These are phyloP conservation scores for Glaucidium brasilianum DNA, from an alignment of 2,113 vertebrate genomes.

Conservation along the genomic window DNA sequence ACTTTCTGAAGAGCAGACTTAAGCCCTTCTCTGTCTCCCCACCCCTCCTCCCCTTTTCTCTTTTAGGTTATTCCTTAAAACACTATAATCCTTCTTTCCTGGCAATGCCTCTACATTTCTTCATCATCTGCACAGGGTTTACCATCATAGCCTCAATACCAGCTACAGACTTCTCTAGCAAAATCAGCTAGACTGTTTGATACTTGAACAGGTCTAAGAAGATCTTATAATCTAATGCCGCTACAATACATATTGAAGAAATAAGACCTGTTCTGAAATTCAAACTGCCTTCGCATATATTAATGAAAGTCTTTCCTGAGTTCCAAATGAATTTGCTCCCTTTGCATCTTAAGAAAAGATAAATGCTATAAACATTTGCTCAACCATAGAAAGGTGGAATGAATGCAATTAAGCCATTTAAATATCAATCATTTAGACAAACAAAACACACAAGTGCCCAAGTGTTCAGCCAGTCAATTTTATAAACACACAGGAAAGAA, in stretches of 20 bases:
- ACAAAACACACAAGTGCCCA: conserved; percentile 26
- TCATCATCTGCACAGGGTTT: neutral
- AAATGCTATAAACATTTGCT: neutral
- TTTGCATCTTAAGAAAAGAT: neutral
- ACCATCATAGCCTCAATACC: neutral
- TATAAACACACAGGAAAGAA: conserved; percentile 33
- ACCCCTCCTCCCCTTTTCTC: neutral
- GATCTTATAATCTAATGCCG: neutral
- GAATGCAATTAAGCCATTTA: conserved; percentile 52
- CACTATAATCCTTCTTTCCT: neutral
- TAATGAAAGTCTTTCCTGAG: neutral
- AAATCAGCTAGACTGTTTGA: neutral
- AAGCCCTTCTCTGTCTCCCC: neutral
- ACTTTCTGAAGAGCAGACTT: neutral
- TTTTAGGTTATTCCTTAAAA: neutral
- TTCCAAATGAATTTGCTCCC: neutral
- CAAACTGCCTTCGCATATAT: neutral
- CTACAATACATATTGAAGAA: neutral
- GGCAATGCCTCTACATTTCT: neutral
- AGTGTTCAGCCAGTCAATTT: conserved; percentile 38
- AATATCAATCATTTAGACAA: conserved; percentile 54
- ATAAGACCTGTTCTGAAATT: neutral
- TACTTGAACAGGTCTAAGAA: neutral
- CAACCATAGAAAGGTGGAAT: conserved; percentile 1
- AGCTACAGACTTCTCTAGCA: neutral